phyloP scores from a whole-genome alignment of 2,888 invertebrate species.

The Spatulosminthurus flaviceps region DNA sequence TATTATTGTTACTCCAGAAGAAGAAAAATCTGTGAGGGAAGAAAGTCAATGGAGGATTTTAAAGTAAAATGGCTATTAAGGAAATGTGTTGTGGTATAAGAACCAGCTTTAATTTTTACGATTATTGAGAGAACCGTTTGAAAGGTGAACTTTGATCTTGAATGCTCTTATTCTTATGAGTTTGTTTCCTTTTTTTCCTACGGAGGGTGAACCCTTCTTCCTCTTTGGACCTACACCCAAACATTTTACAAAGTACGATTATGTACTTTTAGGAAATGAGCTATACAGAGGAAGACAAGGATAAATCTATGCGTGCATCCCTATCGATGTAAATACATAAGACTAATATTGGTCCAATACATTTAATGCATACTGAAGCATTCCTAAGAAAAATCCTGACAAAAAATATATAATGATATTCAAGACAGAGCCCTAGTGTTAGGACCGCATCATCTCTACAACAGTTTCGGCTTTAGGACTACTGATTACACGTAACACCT shows the following conservation, averaged over 20 bases:
- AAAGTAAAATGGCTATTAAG: too few species aligned
- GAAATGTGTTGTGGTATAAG: too few species aligned
- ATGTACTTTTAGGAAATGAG: too few species aligned
- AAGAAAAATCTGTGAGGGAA: too few species aligned
- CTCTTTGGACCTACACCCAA: too few species aligned
- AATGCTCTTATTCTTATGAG: background rate
- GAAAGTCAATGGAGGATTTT: too few species aligned
- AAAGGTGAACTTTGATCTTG: slow-evolving; percentile 14
- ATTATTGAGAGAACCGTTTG: slow-evolving; percentile 20
- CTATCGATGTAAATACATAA: too few species aligned
- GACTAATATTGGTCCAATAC: too few species aligned
- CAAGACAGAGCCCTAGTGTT: background rate
- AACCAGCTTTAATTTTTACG: slow-evolving; percentile 22
- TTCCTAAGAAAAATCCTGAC: background rate
- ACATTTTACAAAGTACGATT: too few species aligned
- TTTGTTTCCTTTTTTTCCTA: slow-evolving; percentile 5
- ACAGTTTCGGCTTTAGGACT: background rate
- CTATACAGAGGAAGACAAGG: too few species aligned
- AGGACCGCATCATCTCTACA: background rate
- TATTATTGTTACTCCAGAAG: background rate
- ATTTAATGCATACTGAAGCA: too few species aligned
- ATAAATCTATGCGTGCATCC: too few species aligned
- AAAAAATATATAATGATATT: background rate
- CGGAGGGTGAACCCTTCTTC: background rate
- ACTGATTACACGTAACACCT: slow-evolving; percentile 21